Conservation (phyloP, 2,113 vertebrate species). For the Lycocorax pyrrhopterus region DNA sequence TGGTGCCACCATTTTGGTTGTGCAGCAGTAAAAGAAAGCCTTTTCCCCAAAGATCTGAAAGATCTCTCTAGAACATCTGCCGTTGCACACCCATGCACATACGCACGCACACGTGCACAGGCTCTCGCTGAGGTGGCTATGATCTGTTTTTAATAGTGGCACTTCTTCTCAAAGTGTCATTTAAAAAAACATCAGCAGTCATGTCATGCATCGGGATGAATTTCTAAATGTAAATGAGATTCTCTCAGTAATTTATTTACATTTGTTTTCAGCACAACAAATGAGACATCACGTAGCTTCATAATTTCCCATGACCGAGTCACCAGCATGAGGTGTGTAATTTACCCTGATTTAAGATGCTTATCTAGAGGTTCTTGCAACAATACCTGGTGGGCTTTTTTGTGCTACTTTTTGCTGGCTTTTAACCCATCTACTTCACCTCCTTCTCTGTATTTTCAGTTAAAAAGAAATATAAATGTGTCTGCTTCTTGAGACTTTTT, state of each 20-base stretch:
- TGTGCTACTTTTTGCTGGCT: conserved; percentile 3
- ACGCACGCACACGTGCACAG: background rate
- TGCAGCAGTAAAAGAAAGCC: background rate
- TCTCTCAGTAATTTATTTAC: conserved; percentile 83
- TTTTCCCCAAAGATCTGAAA: background rate
- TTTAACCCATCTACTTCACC: conserved; percentile 11
- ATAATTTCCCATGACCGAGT: conserved; percentile 84
- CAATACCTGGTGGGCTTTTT: conserved; percentile 65
- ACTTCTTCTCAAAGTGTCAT: conserved; percentile 70
- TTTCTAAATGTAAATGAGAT: conserved; percentile 83
- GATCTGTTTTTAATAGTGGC: conserved; percentile 65
- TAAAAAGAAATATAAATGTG: background rate
- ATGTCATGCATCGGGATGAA: conserved; percentile 74
- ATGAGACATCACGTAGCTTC: conserved; percentile 83
- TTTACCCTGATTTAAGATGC: conserved; percentile 81
- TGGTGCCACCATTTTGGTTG: background rate
- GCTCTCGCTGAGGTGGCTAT: background rate
- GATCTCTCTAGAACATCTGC: background rate
- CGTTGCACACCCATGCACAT: background rate
- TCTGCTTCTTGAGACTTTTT: background rate
- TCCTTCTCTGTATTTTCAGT: background rate
- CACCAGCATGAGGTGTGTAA: conserved; percentile 79
- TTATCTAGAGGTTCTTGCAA: conserved; percentile 72
- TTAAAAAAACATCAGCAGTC: conserved; percentile 72
- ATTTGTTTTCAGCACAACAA: conserved; percentile 86